These are phyloP conservation scores for Iguana delicatissima DNA, from an alignment of 2,797 vertebrate genomes.

Conservation along the genomic window DNA sequence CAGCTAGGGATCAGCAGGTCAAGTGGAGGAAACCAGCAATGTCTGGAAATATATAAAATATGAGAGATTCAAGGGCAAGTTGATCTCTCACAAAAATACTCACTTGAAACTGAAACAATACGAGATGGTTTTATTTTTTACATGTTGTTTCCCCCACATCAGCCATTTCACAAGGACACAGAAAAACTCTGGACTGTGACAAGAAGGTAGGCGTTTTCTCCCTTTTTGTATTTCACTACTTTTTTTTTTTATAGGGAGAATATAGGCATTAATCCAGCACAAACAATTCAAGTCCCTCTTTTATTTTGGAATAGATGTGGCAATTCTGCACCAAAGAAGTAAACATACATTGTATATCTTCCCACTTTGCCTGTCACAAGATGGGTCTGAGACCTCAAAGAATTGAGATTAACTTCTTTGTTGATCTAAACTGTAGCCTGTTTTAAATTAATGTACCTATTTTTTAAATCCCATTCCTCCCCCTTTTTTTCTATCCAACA, in stretches of 20 bases:
- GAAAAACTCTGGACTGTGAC: not conserved
- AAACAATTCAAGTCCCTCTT: not conserved
- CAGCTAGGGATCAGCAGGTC: constrained; percentile 15
- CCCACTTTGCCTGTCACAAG: not conserved
- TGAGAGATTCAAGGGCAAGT: constrained; percentile 4
- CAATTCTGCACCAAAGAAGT: not conserved
- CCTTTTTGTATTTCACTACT: not conserved
- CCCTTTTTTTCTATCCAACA: not conserved
- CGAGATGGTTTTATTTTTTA: constrained; percentile 1
- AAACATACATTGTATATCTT: not conserved
- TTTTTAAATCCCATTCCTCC: too few relatives aligned
- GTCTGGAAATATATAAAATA: constrained; percentile 11
- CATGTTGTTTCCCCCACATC: not conserved
- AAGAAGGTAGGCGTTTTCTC: not conserved
- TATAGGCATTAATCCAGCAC: not conserved
- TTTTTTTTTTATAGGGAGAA: not conserved
- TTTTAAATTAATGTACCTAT: not conserved
- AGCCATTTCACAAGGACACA: not conserved
- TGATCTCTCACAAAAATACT: not conserved
- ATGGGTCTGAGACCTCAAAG: not conserved
- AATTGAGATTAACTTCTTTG: not conserved
- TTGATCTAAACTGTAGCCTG: not conserved
- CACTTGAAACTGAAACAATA: not conserved
- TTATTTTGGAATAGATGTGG: not conserved
- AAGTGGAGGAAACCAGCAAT: constrained; percentile 29